Conservation (phyloP, 2,888 invertebrate species). For the Lathronympha strigana region DNA sequence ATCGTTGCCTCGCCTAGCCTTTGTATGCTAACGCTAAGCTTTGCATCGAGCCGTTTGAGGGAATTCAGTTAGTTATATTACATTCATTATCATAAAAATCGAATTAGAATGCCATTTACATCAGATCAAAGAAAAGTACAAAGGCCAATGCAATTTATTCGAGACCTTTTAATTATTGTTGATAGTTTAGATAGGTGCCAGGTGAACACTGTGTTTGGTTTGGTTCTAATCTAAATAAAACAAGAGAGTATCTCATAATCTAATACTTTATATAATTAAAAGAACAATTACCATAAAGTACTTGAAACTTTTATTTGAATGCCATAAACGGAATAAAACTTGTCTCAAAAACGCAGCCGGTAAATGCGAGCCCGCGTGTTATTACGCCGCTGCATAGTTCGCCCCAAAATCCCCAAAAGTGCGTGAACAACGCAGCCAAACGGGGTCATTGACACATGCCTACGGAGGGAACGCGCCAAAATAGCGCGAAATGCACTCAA, state of each 20-base stretch:
- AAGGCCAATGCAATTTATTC: constrained; percentile 4
- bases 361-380: constrained; percentile 49
- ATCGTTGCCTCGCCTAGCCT: constrained; percentile 69
- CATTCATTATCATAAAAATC: constrained; percentile 64
- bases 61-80: constrained; percentile 63
- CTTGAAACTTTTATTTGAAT: too few species aligned
- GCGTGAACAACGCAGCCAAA: constrained; percentile 80
- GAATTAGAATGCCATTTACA: constrained; percentile 61
- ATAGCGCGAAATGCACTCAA: constrained; percentile 84
- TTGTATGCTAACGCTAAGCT: constrained; percentile 78
- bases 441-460: constrained; percentile 82
- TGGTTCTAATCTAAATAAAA: too few species aligned
- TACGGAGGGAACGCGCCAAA: constrained; percentile 83
- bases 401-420: constrained; percentile 80
- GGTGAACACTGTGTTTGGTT: too few species aligned
- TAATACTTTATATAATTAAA: too few species aligned
- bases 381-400: constrained; percentile 57
- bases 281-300: too few species aligned
- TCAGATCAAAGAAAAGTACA: constrained; percentile 48
- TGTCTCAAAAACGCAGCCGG: constrained; percentile 28
- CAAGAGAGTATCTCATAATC: too few species aligned
- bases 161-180: too few species aligned
- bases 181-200: too few species aligned
- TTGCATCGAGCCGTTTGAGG: constrained; percentile 65
- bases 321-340: not conserved